phyloP scores from a whole-genome alignment of 2,888 invertebrate genomes.

The Eupithecia pulchellata region DNA sequence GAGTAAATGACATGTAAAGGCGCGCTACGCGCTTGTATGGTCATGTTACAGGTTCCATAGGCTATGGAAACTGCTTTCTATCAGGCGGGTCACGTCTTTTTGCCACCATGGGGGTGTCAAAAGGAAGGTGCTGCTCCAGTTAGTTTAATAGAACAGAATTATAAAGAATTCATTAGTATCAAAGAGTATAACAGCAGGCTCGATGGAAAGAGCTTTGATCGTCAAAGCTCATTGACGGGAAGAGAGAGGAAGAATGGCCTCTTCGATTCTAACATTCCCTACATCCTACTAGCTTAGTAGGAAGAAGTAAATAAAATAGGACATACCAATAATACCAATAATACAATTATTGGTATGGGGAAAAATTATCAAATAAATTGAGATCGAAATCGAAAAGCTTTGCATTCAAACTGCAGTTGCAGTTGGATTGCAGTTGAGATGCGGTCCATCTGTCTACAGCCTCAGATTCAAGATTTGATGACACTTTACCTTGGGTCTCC shows the following conservation, averaged over 20 bases:
- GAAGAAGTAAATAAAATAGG: no score
- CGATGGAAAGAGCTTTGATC: background rate
- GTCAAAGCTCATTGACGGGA: background rate
- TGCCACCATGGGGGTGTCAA: background rate
- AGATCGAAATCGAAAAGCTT: background rate
- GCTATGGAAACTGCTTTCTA: background rate
- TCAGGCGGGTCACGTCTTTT: background rate
- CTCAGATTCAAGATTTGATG: background rate
- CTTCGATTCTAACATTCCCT: background rate
- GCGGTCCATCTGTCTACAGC: background rate
- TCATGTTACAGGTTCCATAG: background rate
- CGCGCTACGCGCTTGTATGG: background rate
- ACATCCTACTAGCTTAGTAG: no score
- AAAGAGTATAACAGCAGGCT: background rate
- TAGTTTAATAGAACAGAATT: background rate
- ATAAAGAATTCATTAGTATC: background rate
- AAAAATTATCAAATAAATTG: no score
- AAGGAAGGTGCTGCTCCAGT: background rate
- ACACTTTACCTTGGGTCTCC: conserved; percentile 31
- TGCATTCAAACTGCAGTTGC: no score
- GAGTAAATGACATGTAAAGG: no score
- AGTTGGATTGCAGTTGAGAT: no score
- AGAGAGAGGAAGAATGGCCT: accelerated
- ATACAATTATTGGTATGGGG: no score
- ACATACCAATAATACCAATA: no score